Percentiles rank a stretch among this genome's conserved stretches.
Evolutionary conservation across 1,140 invertebrate species (phyloP).

Genomic region (Drosophila micromelanica): DNA sequence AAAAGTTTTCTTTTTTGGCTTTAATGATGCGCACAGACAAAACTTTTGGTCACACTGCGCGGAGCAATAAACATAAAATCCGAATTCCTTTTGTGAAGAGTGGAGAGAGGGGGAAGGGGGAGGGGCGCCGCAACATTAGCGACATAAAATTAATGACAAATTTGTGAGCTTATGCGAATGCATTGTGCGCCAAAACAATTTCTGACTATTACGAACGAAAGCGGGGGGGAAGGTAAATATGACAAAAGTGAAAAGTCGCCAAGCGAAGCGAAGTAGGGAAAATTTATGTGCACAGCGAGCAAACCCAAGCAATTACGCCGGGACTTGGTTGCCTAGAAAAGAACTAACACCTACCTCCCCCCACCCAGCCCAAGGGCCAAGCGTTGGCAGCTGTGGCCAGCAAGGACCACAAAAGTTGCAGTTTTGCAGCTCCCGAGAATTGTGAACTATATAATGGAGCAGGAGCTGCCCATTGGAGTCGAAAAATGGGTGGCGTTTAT

Average conservation of each 20-base stretch:
- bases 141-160: conserved; percentile 72
- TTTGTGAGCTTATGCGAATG: conserved; percentile 58
- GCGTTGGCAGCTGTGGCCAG: conserved; percentile 33
- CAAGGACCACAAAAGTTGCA: conserved; percentile 56
- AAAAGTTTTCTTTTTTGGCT: conserved; percentile 62
- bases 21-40: conserved; percentile 74
- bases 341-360: neutral
- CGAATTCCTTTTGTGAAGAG: conserved; percentile 9
- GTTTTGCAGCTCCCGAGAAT: conserved; percentile 42
- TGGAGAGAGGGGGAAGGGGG: too few species aligned
- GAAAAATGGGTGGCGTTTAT: conserved; percentile 61
- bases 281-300: conserved; percentile 40
- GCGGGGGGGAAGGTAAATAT: conserved; percentile 29
- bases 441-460: conserved; percentile 34
- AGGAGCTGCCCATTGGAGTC: conserved; percentile 28
- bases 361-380: too few species aligned
- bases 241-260: conserved; percentile 53
- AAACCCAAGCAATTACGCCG: conserved; percentile 56
- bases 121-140: conserved; percentile 46
- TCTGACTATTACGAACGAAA: conserved; percentile 41
- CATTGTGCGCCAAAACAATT: conserved; percentile 58
- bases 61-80: conserved; percentile 39
- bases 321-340: conserved; percentile 47
- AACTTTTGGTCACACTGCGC: conserved; percentile 27
- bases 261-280: conserved; percentile 19